These are phyloP conservation scores for Laothoe populi DNA, from an alignment of 2,888 invertebrate species.

Conservation along the genomic window DNA sequence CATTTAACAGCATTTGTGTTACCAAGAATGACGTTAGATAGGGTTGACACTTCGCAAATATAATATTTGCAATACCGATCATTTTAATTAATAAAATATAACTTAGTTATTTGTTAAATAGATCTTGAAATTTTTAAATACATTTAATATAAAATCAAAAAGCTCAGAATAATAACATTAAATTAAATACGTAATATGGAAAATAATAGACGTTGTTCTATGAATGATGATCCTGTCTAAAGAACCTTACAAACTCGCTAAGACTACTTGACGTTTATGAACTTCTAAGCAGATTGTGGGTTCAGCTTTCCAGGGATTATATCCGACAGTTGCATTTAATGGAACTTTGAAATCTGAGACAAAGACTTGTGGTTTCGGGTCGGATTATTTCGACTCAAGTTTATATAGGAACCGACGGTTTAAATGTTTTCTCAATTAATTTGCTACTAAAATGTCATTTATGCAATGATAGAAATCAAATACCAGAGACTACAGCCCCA, in stretches of 20 bases:
- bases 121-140: no score
- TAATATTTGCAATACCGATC: no score
- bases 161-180: no score
- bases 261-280: neutral
- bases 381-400: neutral
- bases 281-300: slow-evolving; percentile 16
- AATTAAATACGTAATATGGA: no score
- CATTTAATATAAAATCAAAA: no score
- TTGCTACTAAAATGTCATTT: no score
- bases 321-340: neutral
- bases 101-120: no score
- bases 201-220: no score
- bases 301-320: slow-evolving; percentile 11
- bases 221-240: neutral
- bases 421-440: no score
- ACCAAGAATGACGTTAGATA: slow-evolving; percentile 12
- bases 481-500: no score
- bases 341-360: slow-evolving; percentile 4
- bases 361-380: slow-evolving; percentile 6
- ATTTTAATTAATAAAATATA: no score
- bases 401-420: neutral
- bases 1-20: slow-evolving; percentile 22
- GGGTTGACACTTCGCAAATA: neutral
- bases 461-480: no score
- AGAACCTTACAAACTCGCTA: neutral